Base-by-base conservation (phyloP, 1,140 invertebrate species). In the Pseudoatta argentina region DNA sequence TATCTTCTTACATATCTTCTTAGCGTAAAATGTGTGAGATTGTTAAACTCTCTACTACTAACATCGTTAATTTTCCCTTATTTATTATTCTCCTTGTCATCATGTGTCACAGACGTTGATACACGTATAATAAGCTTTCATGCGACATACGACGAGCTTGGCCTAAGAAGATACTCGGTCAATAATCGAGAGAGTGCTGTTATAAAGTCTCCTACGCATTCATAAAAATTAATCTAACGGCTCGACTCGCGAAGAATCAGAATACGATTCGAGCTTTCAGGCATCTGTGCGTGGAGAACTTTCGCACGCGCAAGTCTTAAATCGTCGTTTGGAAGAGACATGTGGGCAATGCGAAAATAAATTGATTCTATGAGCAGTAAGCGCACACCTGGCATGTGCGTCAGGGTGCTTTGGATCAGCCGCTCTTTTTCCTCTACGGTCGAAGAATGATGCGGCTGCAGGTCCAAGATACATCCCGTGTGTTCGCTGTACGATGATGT, bases 221-320 rank as follows among this genome's bases (percentile, higher is more conserved):
- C 18, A 6, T 14, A 3, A 53, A 30, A 72, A 55, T 72, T 72
- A 30, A 72, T 30, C 27, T 55, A 72, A 59, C 16, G 14, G n/a
- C 2, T 76, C 3, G 44, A 67, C 14, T 44, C n/a, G 34, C 27
- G 44, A 85, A 75, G 14, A 24, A 85, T 77, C 59, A 51, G 44
- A 69, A 24, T 69, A 69, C 27, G 21, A 64, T 39, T 77, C 44
- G 7, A 44, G 8, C 44, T 64, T 77, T 39, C 57, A 51, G 61
- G 59, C 27, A 64, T 76, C 48, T 27, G 24, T 51, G 39, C 71
- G 72, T 63, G 39, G 44, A 77, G 55, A 75, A 73, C 30, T 64
- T 77, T 85, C 30, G 44, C 59, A 78, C 81, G 48, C 81, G 57
- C 27, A 63, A 63, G 57, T 85, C 71, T 67, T 69, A 53, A 79